Percentiles rank a stretch among this genome's conserved stretches.
These are phyloP conservation scores for Drosophila eugracilis DNA, from an alignment of 1,140 invertebrate species.

Conservation along the genomic window DNA sequence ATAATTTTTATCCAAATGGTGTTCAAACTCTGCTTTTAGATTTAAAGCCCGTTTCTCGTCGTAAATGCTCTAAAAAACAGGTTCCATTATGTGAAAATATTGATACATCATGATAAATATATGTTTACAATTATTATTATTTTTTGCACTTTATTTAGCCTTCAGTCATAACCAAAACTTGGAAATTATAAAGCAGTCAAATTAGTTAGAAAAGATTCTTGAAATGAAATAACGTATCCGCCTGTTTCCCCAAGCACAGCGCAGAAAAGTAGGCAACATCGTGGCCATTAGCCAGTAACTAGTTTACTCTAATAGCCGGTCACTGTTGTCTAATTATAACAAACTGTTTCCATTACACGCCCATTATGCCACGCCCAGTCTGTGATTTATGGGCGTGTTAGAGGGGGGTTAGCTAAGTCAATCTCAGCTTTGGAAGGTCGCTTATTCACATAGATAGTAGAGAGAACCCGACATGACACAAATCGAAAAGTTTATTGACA, in stretches of 20 bases:
- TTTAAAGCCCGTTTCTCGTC: constrained; percentile 2
- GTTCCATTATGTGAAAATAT: neutral
- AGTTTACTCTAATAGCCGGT: constrained; percentile 57
- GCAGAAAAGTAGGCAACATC: constrained; percentile 61
- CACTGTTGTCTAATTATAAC: constrained; percentile 68
- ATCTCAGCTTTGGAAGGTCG: constrained; percentile 14
- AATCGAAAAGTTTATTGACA: constrained; percentile 65
- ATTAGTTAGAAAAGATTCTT: neutral
- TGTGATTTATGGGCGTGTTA: neutral
- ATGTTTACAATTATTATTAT: too few species aligned
- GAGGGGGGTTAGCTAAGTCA: constrained; percentile 18
- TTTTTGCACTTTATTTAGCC: too few species aligned
- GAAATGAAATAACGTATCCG: constrained; percentile 13
- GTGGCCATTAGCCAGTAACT: constrained; percentile 62
- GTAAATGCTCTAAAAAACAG: neutral
- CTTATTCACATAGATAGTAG: constrained; percentile 8
- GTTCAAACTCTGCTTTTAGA: neutral
- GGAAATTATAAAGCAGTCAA: too few species aligned
- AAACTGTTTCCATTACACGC: constrained; percentile 59
- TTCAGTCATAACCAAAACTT: too few species aligned
- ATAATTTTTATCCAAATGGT: neutral
- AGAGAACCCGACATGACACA: neutral
- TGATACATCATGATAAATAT: neutral
- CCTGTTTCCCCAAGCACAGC: constrained; percentile 2
- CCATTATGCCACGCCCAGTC: constrained; percentile 53